Evolutionary conservation across 64 coral and sea anemone genomes (phyloP), one percentile per base, ranked within the genome.

Genomic region (Pocillopora verrucosa): DNA sequence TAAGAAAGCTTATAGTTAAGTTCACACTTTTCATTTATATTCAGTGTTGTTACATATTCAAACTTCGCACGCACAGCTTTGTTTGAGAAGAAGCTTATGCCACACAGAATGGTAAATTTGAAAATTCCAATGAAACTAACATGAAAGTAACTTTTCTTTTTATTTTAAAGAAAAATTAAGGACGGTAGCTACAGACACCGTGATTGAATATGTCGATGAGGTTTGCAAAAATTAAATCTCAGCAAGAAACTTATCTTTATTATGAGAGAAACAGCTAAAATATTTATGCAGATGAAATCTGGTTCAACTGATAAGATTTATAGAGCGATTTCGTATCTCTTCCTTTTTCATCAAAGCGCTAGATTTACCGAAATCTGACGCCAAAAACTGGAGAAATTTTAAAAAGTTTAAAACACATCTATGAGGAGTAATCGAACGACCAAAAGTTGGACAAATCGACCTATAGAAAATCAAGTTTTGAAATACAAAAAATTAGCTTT

Each of bases 201-300:
- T 14, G 17, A 41, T 76, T 76, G 56, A 59, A 60, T 22, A 11
- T 13, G 12, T 4, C 78, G 22, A 30, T 1, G 12, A 60, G 78
- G 20, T 34, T 15, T 61, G 13, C 22, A 22, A 58, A 80, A 80
- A 80, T 61, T 80, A 57, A 16, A 82, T 65, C 59, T 1, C 59
- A 65, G 26, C 26, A 82, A 36, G 59, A 61, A 63, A 61, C 59
- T 38, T 63, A 16, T 64, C 59, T 82, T 60, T 58, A 60, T 12
- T 34, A 16, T 30, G 6, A 16, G 56, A 34, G 16, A 64, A 82
- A 65, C 80, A 82, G 11, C 30, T 82, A 38, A 82, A 82, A 65
- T 82, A 82, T 82, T 82, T 82, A 82, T 82, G 61, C 11, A 12
- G 57, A 80, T 80, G 22, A 60, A 20, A 15, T 58, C 24, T 5